These are phyloP conservation scores for Copidosoma aretas DNA, from an alignment of 2,888 invertebrate genomes.

Conservation along the genomic window DNA sequence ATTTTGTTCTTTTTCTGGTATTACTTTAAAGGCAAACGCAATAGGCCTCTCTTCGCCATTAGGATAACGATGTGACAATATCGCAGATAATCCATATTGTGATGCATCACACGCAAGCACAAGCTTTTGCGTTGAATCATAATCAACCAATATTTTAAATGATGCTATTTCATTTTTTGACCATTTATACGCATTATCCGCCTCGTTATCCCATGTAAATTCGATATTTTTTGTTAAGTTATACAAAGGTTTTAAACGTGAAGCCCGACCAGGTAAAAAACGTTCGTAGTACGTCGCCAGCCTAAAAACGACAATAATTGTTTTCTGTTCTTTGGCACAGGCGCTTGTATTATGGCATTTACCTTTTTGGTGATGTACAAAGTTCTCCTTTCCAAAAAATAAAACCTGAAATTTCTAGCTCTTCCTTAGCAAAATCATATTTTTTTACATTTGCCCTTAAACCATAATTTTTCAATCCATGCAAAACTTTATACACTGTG, in stretches of 20 bases:
- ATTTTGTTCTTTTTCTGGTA: slow-evolving; percentile 27
- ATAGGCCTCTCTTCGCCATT: slow-evolving; percentile 37
- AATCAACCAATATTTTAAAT: slow-evolving; percentile 30
- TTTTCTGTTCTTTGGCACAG: slow-evolving; percentile 15
- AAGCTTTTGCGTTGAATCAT: slow-evolving; percentile 32
- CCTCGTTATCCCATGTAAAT: slow-evolving; percentile 32
- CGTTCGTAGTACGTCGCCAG: slow-evolving; percentile 25
- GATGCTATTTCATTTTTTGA: slow-evolving; percentile 40
- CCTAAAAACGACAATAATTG: slow-evolving; percentile 25
- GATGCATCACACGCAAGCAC: slow-evolving; percentile 40
- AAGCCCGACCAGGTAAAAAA: neutral
- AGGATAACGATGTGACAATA: slow-evolving; percentile 32
- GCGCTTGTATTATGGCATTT: slow-evolving; percentile 19
- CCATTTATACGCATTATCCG: slow-evolving; percentile 32
- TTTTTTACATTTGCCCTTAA: slow-evolving; percentile 43
- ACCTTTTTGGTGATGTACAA: slow-evolving; percentile 35
- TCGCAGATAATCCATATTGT: slow-evolving; percentile 30
- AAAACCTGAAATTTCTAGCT: slow-evolving; percentile 45
- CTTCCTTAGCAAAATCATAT: slow-evolving; percentile 43
- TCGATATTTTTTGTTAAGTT: slow-evolving; percentile 7
- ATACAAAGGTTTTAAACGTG: slow-evolving; percentile 28
- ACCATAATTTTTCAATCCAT: slow-evolving; percentile 40
- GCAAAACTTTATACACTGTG: slow-evolving; percentile 39
- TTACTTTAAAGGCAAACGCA: slow-evolving; percentile 31
- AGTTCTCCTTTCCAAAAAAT: slow-evolving; percentile 44